Base-by-base conservation (phyloP, 2,797 vertebrate genomes). In the Sebastes cheni region DNA sequence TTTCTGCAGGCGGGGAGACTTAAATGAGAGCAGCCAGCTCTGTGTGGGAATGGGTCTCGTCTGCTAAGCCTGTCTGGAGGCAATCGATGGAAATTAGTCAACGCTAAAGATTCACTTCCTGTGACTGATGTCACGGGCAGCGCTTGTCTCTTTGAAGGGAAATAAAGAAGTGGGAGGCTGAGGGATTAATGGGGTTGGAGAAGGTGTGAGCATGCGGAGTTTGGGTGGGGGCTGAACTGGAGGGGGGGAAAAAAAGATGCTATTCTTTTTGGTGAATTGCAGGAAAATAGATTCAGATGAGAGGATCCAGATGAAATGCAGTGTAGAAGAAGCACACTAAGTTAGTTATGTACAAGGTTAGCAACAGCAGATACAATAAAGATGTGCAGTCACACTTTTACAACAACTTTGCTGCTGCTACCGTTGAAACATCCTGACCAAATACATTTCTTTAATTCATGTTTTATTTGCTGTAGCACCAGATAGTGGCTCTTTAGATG, bases 51-150 rank as follows among this genome's bases (percentile, higher is more conserved):
- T 89, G 91, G 90, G 90, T 93, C 92, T 94, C 85, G 91, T 95
- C 94, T 94, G 93, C 94, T 95, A 95, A 96, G 94, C 95, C 93
- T 95, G 95, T 95, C 95, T 96, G 94, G 92, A 95, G 95, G 95
- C 95, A 93, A 96, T 95, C 93, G 92, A 95, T 96, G 94, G 92
- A 95, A 96, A 96, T 96, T 95, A 96, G 95, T 95, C 92, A 91
- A 92, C 90, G 92, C 94, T 96, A 96, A 96, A 95, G 94, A 95
- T 96, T 93, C 93, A 94, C 94, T 95, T 96, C 94, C 95, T 94
- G 93, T 93, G 93, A 95, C 93, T 95, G 93, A 95, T 95, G 94
- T 95, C 94, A 95, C 89, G 79, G 92, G 91, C 91, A 89, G 86
- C 74, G 67, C 89, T 93, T 84, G 92, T 94, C 92, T 93, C 93